Percentiles rank a stretch among this genome's conserved stretches.
phyloP scores from a whole-genome alignment of 2,113 vertebrate genomes.

The Spea bombifrons region DNA sequence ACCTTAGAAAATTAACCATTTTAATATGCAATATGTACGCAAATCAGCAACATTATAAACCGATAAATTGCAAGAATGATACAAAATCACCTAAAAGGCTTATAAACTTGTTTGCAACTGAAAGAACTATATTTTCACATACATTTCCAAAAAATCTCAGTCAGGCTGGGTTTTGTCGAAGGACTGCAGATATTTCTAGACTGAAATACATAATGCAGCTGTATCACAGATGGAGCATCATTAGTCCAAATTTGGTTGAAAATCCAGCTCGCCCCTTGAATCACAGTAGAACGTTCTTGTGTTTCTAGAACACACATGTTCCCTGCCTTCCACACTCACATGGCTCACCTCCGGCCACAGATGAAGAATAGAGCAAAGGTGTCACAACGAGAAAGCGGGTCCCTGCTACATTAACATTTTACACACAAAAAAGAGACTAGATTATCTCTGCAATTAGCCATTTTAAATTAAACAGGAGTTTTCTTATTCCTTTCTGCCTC shows the following conservation, averaged over 20 bases:
- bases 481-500: constrained; percentile 38
- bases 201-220: constrained; percentile 14
- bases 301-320: constrained; percentile 54
- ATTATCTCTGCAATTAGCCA: constrained; percentile 49
- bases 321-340: constrained; percentile 52
- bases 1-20: too few species aligned
- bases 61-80: too few species aligned
- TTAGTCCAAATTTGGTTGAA: constrained; percentile 48
- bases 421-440: constrained; percentile 48
- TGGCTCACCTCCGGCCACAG: constrained; percentile 56
- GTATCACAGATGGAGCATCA: constrained; percentile 51
- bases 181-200: constrained; percentile 43
- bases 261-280: constrained; percentile 51
- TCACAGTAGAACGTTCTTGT: constrained; percentile 47
- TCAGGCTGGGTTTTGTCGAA: too few species aligned
- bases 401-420: constrained; percentile 37
- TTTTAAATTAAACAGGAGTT: constrained; percentile 53
- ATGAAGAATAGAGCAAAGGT: constrained; percentile 55
- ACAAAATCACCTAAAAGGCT: too few species aligned
- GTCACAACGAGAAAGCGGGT: constrained; percentile 56
- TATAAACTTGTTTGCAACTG: too few species aligned
- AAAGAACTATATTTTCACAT: too few species aligned
- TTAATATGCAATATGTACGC: too few species aligned
- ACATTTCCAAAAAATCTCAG: too few species aligned
- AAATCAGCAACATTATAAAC: too few species aligned